These are phyloP conservation scores for Prosapia bicincta DNA, from an alignment of 2,888 invertebrate species.

Conservation along the genomic window DNA sequence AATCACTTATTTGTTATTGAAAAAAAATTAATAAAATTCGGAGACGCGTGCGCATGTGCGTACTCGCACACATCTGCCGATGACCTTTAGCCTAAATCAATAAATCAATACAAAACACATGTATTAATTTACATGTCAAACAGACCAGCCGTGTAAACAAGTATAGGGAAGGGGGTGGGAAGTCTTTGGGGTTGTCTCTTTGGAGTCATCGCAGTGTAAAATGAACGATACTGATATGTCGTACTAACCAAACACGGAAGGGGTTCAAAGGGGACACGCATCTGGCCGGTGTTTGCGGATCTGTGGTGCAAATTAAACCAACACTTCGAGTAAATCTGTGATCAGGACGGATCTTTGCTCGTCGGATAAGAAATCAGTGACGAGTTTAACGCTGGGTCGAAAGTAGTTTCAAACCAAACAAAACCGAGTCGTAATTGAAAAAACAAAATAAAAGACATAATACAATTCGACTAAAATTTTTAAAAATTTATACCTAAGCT, in stretches of 20 bases:
- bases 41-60: too few relatives aligned
- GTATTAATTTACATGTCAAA: slow-evolving; percentile 26
- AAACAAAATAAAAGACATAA: too few relatives aligned
- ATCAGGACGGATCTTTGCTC: too few relatives aligned
- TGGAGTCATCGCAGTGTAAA: slow-evolving; percentile 26
- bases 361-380: too few relatives aligned
- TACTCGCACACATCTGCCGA: too few relatives aligned
- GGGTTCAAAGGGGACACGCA: background rate
- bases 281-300: background rate
- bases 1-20: too few relatives aligned
- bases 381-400: too few relatives aligned
- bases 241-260: background rate
- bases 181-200: slow-evolving; percentile 17
- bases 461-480: too few relatives aligned
- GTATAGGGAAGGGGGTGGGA: background rate
- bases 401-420: too few relatives aligned
- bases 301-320: background rate
- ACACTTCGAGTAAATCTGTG: background rate
- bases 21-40: too few relatives aligned
- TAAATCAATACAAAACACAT: slow-evolving; percentile 1
- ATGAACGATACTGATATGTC: slow-evolving; percentile 3
- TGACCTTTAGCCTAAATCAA: background rate
- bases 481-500: too few relatives aligned
- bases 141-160: slow-evolving; percentile 10
- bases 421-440: too few relatives aligned